These are phyloP conservation scores for Orthosia gracilis DNA, from an alignment of 2,888 invertebrate genomes.

Conservation along the genomic window DNA sequence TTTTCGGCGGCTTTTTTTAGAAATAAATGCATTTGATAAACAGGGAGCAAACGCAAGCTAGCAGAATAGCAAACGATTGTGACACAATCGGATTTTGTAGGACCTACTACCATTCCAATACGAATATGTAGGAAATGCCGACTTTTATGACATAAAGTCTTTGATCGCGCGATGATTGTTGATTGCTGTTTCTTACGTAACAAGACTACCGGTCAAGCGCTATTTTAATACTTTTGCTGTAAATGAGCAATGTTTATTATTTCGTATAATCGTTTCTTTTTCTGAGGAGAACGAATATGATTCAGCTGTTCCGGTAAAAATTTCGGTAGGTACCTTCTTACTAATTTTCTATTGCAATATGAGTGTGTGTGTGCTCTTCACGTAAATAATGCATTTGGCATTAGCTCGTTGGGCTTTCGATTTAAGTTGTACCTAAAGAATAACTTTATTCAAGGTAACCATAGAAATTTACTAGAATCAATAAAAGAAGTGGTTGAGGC, in stretches of 20 bases:
- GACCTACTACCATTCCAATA: no score
- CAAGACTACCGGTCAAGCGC: neutral
- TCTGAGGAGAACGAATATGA: slow-evolving; percentile 6
- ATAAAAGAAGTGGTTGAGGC: neutral
- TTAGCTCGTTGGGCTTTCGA: neutral
- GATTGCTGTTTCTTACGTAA: no score
- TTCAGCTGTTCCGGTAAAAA: neutral
- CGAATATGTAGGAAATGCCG: no score
- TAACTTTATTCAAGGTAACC: neutral
- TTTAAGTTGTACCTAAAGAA: neutral
- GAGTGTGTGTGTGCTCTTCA: neutral
- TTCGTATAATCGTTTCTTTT: neutral
- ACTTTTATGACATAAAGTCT: no score
- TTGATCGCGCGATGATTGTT: no score
- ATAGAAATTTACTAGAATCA: neutral
- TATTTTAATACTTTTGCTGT: slow-evolving; percentile 14
- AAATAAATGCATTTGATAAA: no score
- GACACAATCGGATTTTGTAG: no score
- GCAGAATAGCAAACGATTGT: no score
- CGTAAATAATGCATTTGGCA: neutral
- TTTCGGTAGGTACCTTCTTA: neutral
- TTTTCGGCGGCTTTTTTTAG: no score
- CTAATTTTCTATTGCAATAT: slow-evolving; percentile 6
- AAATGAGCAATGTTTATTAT: slow-evolving; percentile 14
- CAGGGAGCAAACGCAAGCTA: no score